These are phyloP conservation scores for Carassius carassius DNA, from an alignment of 2,113 vertebrate species.

Conservation along the genomic window DNA sequence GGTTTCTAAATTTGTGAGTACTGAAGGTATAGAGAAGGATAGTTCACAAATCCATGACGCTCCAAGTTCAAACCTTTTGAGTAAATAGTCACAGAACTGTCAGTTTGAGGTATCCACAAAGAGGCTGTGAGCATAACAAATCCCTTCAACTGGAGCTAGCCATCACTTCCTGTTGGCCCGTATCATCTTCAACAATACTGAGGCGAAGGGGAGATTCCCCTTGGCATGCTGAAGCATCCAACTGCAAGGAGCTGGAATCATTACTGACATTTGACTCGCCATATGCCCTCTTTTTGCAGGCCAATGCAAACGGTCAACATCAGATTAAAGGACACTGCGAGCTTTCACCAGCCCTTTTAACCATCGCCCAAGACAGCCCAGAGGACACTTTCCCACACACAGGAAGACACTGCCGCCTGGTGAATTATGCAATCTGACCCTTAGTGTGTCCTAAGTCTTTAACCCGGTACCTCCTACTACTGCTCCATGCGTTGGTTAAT, in stretches of 20 bases:
- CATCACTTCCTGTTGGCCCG: conserved; percentile 65
- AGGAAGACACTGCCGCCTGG: background rate
- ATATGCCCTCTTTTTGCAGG: conserved; percentile 69
- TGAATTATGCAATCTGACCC: conserved; percentile 1
- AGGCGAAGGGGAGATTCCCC: conserved; percentile 67
- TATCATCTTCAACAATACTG: conserved; percentile 64
- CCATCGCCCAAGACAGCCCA: background rate
- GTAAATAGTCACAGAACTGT: background rate
- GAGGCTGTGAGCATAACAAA: conserved; percentile 31
- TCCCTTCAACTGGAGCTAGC: conserved; percentile 41
- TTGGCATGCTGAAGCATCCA: conserved; percentile 65
- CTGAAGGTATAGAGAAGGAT: background rate
- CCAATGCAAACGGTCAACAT: conserved; percentile 11
- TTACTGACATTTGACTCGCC: conserved; percentile 58
- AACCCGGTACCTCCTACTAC: conserved; percentile 6
- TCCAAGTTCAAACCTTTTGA: background rate
- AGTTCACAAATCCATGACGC: background rate
- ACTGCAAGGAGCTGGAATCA: conserved; percentile 71
- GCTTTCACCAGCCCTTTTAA: conserved; percentile 7
- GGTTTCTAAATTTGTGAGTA: background rate
- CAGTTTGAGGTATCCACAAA: conserved; percentile 15
- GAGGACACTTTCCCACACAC: conserved; percentile 5
- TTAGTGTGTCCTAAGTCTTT: background rate
- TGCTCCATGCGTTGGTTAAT: conserved; percentile 54
- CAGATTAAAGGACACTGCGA: background rate